phyloP scores from a whole-genome alignment of 1,140 invertebrate genomes.

The Arctopsyche grandis region DNA sequence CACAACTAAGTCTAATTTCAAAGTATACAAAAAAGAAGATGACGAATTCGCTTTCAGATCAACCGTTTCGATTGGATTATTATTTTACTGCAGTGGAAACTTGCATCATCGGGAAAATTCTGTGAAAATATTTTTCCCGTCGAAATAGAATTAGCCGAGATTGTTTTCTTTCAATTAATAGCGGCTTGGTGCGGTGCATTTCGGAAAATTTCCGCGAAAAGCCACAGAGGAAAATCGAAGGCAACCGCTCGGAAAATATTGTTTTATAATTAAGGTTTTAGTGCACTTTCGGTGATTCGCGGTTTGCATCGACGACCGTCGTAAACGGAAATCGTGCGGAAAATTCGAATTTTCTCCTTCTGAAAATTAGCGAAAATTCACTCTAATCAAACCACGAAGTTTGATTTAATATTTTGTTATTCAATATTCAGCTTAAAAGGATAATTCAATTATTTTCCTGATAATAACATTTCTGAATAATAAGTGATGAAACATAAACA shows the following conservation, averaged over 20 bases:
- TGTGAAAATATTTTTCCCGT: background rate
- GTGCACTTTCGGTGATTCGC: constrained; percentile 5
- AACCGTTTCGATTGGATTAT: no score
- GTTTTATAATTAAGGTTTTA: constrained; percentile 13
- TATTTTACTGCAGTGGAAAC: background rate
- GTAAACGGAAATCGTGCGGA: background rate
- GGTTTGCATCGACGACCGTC: background rate
- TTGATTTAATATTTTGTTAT: no score
- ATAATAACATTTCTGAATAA: no score
- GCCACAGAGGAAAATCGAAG: background rate
- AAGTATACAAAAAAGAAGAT: no score
- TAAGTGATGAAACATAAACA: no score
- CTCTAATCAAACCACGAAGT: no score
- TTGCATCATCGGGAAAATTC: background rate
- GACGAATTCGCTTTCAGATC: no score
- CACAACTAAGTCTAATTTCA: no score
- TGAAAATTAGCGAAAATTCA: no score
- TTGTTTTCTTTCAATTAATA: constrained; percentile 13
- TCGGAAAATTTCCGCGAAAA: background rate
- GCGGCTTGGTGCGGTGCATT: background rate
- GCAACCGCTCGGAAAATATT: constrained; percentile 11
- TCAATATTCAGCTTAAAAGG: no score
- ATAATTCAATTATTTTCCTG: no score
- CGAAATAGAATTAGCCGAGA: background rate
- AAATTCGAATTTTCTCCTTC: background rate